Evolutionary conservation across 2,888 invertebrate species (phyloP), one percentile per base, ranked within the genome.

Genomic region (Abscondita cerata): DNA sequence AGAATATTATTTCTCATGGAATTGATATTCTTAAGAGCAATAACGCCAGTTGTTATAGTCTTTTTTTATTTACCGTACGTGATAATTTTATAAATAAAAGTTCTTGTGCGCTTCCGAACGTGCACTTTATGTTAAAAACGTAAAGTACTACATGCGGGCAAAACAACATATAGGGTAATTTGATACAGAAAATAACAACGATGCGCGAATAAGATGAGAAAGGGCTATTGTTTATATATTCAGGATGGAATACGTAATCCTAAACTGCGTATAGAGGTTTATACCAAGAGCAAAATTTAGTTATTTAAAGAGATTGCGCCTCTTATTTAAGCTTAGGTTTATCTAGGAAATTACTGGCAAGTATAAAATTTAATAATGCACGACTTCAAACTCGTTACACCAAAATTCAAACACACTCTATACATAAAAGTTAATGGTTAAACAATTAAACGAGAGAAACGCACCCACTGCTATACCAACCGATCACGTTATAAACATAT

Each of bases 221-320:
- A 34, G 12, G 38, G 15, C 50, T 33, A 58, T 62, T 62, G 62
- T 62, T 62, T 62, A 62, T 53, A 38, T 47, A 56, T 56, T 62
- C 62, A 56, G 52, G 57, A 62, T 52, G 62, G 52, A 51, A 13
- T 18, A 12, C 25, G 60, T 55, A 61, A 61, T 41, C 20, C 33
- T 40, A 62, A 56, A 56, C 56, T 20, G 44, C 31, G 20, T n/a
- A n/a, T 13, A 9, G 51, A 25, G 51, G 36, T 55, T 59, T 31
- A 51, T 51, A 15, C 41, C 16, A 25, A 25, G 25, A 25, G 25
- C 25, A 25, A 33, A 33, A 51, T 57, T 57, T 57, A 57, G 50
- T 57, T 57, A 57, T 57, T 48, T 38, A 55, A 25, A 19, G 44
- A 18, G 44, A 44, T 44, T 19, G 41, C 19, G 25, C 25, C 25